phyloP scores from a whole-genome alignment of 2,113 vertebrate species.

The Protobothrops mucrosquamatus region DNA sequence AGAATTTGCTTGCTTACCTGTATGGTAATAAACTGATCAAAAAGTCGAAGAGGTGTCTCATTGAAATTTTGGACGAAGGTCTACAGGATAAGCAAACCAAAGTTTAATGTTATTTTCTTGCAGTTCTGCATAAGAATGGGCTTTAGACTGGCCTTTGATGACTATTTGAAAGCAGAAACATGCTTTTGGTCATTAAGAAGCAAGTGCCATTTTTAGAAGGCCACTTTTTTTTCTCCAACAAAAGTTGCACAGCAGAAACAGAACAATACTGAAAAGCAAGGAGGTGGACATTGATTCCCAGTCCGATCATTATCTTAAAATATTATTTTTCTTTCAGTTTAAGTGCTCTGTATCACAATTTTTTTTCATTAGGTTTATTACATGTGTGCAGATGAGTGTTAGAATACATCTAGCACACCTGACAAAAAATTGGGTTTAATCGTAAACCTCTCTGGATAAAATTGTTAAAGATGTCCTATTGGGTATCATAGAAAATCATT shows the following conservation, averaged over 20 bases:
- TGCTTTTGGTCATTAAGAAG: background rate
- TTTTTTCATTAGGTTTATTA: no score
- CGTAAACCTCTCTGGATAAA: background rate
- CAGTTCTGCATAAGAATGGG: background rate
- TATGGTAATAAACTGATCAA: conserved; percentile 59
- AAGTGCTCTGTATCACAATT: no score
- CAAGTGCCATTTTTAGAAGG: background rate
- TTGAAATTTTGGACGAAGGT: conserved; percentile 65
- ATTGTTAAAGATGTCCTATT: background rate
- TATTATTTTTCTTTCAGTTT: background rate
- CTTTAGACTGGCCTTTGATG: no score
- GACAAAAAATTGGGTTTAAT: background rate
- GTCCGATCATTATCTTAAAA: background rate
- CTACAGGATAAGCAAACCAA: conserved; percentile 33
- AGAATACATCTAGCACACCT: background rate
- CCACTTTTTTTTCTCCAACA: background rate
- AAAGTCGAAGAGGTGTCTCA: conserved; percentile 52
- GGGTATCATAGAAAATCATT: background rate
- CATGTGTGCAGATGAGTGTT: background rate
- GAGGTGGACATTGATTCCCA: background rate
- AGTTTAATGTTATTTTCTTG: background rate
- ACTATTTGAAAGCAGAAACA: background rate
- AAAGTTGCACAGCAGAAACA: background rate
- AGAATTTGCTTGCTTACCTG: conserved; percentile 40
- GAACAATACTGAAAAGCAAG: background rate